These are phyloP conservation scores for Lepus timidus DNA, from an alignment of 2,113 vertebrate genomes.

Conservation along the genomic window DNA sequence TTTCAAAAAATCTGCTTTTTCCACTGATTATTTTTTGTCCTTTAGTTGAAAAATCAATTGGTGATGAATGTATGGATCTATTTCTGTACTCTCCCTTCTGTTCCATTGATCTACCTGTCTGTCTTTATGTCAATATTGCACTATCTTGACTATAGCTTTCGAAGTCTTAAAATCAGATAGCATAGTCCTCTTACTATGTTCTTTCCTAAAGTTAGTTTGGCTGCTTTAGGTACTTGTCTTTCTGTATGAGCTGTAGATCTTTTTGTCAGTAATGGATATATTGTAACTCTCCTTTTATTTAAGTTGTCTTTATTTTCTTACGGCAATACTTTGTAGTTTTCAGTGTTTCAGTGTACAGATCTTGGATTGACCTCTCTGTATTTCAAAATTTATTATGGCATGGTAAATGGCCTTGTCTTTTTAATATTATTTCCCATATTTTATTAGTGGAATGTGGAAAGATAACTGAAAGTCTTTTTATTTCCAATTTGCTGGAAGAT, in stretches of 20 bases:
- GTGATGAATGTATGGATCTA: neutral
- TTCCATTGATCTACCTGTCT: neutral
- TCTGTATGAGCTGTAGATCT: neutral
- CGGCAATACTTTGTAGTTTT: neutral
- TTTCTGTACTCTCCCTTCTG: neutral
- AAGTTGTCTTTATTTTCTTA: constrained; percentile 2
- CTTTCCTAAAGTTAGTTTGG: neutral
- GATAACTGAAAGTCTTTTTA: neutral
- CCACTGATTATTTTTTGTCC: neutral
- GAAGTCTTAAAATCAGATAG: neutral
- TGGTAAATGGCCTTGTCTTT: neutral
- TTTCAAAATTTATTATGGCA: neutral
- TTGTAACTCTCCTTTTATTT: neutral
- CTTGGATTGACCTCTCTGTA: neutral
- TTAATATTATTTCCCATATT: neutral
- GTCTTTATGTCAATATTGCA: neutral
- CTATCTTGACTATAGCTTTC: neutral
- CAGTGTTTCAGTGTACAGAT: neutral
- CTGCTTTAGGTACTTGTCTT: neutral
- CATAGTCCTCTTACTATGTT: neutral
- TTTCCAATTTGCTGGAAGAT: neutral
- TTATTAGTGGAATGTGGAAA: neutral
- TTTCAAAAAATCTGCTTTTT: neutral
- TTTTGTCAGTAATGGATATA: neutral
- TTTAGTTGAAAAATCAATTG: neutral